Base-by-base conservation (phyloP, 1,140 invertebrate species). In the Dendrolimus punctatus region DNA sequence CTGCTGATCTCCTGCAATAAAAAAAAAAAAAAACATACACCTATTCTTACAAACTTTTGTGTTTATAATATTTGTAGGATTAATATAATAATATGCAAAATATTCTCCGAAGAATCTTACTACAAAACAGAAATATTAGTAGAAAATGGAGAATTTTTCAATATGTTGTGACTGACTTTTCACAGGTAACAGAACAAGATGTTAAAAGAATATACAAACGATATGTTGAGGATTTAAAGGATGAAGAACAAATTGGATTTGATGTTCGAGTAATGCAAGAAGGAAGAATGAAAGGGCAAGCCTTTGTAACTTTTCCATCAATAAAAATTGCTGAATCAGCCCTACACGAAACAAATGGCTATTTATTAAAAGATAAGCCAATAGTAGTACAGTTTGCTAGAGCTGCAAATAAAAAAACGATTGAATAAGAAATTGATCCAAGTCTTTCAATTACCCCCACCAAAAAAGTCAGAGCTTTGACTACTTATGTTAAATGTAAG, bases 281-380 rank as follows among this genome's bases (percentile, higher is more conserved):
- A 80, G 97, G 97, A 0, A 90, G 96, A 72, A 98, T 99, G 96
- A 98, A 97, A 87, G 96, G 96, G 0, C 97, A 99, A 87, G 96
- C 95, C 5, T 99, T 99, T 90, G 88, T 99, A 0, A 96, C 94
- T 6, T 89, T 98, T 48, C 85, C 83, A 6, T 91, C 88, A 70
- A 87, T 92, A n/a, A 85, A 89, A 51, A 85, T 91, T 66, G 95
- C 96, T 3, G 87, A 92, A 76, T 86, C 89, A 71, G 96, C 96
- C 39, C 73, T 98, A 0, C 87, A 90, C 66, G 94, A 96, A 80
- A 97, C 95, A 6, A 97, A 98, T 88, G 96, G 95, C n/a, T 95
- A 90, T 77, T 90, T 96, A 62, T 82, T 98, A 8, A 93, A 95
- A 79, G 93, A 93, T 60, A 97, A 95, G 87, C 95, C 96, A 39